Base-by-base conservation (phyloP, 2,888 invertebrate genomes). In the Epinotia brunnichana region DNA sequence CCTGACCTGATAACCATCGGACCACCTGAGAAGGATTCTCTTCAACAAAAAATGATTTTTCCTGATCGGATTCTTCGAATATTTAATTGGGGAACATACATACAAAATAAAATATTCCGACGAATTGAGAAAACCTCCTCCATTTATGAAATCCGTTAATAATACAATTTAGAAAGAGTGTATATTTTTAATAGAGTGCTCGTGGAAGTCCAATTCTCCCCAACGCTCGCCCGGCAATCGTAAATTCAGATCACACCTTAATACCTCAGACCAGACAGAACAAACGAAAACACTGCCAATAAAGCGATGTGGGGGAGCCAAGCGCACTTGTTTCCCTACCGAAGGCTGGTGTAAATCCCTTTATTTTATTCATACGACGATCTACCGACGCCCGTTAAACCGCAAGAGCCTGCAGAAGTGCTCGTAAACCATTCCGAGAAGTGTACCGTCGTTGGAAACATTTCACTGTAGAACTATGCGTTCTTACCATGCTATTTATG, bases 291-390 rank as follows among this genome's bases (percentile, higher is more conserved):
- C 66, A 41, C 54, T 56, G 24, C n/a, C 66, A 41, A 41, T 66
- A 66, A 56, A 66, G 19, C 39, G 15, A 3, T 10, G 21, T 41
- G 1, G 41, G 39, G 5, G 39, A 19, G 39, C 21, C 62, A 19
- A 48, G 17, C 51, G 54, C 53, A 24, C 63, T 54, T 39, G 41
- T 70, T 70, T 63, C 70, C 51, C 64, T 53, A 51, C 44, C 48
- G 44, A 21, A 60, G 60, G 41, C 60, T 62, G 61, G 67, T 61
- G 72, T 68, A 72, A 62, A 72, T 68, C 72, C 62, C 51, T 68
- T 72, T 72, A 72, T 62, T 68, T 72, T 72, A 72, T 72, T 68
- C 72, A 72, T 62, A 51, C 56, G 56, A 51, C 62, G 54, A 71
- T 72, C 48, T 19, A 54, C 72, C 44, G 54, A n/a, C 35, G 61